Percentiles rank a stretch among this genome's conserved stretches.
Evolutionary conservation across 37 sponge, comb jelly and placozoan genomes (phyloP).

Genomic region (Theonella swinhoei): DNA sequence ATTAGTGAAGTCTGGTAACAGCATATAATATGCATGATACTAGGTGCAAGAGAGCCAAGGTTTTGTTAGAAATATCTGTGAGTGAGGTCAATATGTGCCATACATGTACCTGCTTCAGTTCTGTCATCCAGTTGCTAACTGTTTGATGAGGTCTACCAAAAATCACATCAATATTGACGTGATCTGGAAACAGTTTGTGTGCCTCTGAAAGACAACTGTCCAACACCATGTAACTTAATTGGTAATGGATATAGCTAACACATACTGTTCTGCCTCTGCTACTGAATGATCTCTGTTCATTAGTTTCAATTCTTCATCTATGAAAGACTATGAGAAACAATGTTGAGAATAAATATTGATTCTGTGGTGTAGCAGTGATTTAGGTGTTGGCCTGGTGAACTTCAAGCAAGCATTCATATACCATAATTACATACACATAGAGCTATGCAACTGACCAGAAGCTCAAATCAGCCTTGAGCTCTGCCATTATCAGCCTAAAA

Average conservation of each 20-base stretch:
- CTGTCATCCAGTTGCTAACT: slow-evolving; percentile 28
- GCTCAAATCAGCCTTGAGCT: too few relatives aligned
- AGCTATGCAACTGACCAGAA: background rate
- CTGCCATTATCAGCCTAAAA: too few relatives aligned
- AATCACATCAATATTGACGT: slow-evolving; percentile 67
- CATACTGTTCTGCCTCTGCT: slow-evolving; percentile 38
- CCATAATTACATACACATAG: too few relatives aligned
- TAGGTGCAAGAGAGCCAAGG: background rate
- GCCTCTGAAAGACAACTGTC: slow-evolving; percentile 11
- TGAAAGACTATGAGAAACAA: slow-evolving; percentile 29
- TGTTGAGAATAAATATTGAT: background rate
- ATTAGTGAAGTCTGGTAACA: slow-evolving; percentile 31
- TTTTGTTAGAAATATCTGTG: background rate
- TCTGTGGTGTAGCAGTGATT: too few relatives aligned
- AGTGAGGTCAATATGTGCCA: too few relatives aligned
- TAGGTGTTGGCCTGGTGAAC: too few relatives aligned
- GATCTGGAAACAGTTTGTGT: slow-evolving; percentile 45
- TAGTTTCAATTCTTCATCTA: slow-evolving; percentile 54
- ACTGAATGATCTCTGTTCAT: slow-evolving; percentile 65
- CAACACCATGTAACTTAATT: background rate
- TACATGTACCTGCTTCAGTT: slow-evolving; percentile 26
- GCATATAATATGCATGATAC: background rate
- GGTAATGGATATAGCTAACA: background rate
- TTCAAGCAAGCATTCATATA: too few relatives aligned
- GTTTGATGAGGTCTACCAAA: slow-evolving; percentile 83